Evolutionary conservation across 1,140 invertebrate species (phyloP), one percentile per base, ranked within the genome.

Genomic region (Scaptomyza hsui): DNA sequence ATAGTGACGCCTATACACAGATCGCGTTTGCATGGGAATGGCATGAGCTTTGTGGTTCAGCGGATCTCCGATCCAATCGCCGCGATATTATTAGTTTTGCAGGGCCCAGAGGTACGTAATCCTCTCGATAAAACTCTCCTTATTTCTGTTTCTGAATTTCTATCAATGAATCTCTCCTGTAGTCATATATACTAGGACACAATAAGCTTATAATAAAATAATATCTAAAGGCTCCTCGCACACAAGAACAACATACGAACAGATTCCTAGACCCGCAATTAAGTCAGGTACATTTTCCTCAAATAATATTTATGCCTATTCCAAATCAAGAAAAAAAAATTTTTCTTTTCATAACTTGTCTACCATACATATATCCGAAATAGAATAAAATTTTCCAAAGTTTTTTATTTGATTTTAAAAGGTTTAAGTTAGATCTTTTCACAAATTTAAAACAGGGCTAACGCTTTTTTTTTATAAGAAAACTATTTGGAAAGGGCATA

Each of bases 1-100:
- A 45, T 45, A 21, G 26, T 45, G 29, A 61, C 48, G 37, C 24
- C 37, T 42, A 32, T 29, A 61, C 35, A 26, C 39, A 51, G 19
- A 69, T 70, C 51, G 44, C 44, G 44, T 64, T 64, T 70, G 67
- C 67, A 70, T 70, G 67, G 60, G 67, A 70, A 70, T 70, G 67
- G 67, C 67, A 55, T 70, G 51, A 41, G 19, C 48, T 55, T 57
- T n/a, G 19, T 9, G 21, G 10, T n/a, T 32, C 24, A 18, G 19
- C 37, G 29, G 29, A 39, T 24, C 47, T 61, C 39, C 24, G 5
- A 29, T 29, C 52, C 35, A 56, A 41, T 16, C 52, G 41, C 53
- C 26, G 21, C 53, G 53, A 29, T 57, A n/a, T 44, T 44, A 26
- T 55, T 55, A 15, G 15, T 56, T 42, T 48, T 59, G 52, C 26